phyloP scores from a whole-genome alignment of 2,113 vertebrate species.

The Sinocyclocheilus grahami region DNA sequence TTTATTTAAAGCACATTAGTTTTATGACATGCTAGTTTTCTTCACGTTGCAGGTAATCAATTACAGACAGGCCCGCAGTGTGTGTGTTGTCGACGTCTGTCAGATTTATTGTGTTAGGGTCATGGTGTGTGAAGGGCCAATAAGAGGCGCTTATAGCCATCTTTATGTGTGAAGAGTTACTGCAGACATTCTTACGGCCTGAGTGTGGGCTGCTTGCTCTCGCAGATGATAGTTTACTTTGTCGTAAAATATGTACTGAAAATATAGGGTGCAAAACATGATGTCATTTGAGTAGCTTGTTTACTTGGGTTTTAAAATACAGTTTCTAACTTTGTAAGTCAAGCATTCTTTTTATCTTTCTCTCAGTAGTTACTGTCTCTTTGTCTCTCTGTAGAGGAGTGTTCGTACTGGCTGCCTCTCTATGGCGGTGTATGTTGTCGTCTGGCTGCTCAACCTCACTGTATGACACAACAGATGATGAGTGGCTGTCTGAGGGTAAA shows the following conservation, averaged over 20 bases:
- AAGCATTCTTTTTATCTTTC: slow-evolving; percentile 40
- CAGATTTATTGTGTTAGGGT: slow-evolving; percentile 36
- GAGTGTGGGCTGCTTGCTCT: neutral
- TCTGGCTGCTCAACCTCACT: slow-evolving; percentile 87
- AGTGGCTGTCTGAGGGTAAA: slow-evolving; percentile 77
- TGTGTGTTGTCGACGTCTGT: slow-evolving; percentile 16
- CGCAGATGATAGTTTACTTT: neutral
- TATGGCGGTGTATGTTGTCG: slow-evolving; percentile 93
- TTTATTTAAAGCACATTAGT: slow-evolving; percentile 13
- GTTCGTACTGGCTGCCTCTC: slow-evolving; percentile 90
- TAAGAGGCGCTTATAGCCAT: slow-evolving; percentile 22
- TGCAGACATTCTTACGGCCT: slow-evolving; percentile 2
- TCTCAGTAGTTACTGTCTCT: slow-evolving; percentile 9
- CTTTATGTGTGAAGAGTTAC: neutral
- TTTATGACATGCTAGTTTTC: slow-evolving; percentile 28
- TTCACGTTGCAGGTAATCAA: neutral
- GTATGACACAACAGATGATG: slow-evolving; percentile 86
- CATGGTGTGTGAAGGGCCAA: slow-evolving; percentile 37
- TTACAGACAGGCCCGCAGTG: slow-evolving; percentile 5
- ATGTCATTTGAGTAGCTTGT: neutral
- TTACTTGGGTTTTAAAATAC: slow-evolving; percentile 15
- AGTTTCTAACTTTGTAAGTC: neutral
- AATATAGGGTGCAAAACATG: neutral
- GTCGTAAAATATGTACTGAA: neutral
- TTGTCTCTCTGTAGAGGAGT: slow-evolving; percentile 77